Conservation (phyloP, 2,888 invertebrate species). For the Leptopilina drosophilae region DNA sequence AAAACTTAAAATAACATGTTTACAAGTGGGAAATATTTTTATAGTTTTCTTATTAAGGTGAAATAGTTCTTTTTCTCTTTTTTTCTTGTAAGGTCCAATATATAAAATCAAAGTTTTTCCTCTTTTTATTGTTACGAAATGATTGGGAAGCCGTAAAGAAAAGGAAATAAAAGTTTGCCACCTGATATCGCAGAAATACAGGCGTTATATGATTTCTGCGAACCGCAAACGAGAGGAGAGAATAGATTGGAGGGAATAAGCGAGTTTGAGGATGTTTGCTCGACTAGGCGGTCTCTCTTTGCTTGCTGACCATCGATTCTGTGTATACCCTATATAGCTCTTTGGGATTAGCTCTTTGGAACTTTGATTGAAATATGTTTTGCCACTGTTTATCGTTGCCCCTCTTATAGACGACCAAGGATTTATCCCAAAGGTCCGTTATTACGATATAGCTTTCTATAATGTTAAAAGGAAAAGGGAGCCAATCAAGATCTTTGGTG, state of each 20-base stretch:
- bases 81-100: neutral
- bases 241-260: slow-evolving; percentile 33
- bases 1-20: no score
- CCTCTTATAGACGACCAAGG: slow-evolving; percentile 53
- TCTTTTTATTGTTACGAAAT: neutral
- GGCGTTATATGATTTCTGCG: slow-evolving; percentile 32
- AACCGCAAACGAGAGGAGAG: slow-evolving; percentile 6
- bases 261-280: slow-evolving; percentile 33
- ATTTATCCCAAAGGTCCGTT: slow-evolving; percentile 62
- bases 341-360: slow-evolving; percentile 64
- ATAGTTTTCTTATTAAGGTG: neutral
- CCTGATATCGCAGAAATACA: slow-evolving; percentile 38
- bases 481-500: slow-evolving; percentile 33
- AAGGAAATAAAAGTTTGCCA: slow-evolving; percentile 22
- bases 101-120: neutral
- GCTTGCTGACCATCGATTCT: slow-evolving; percentile 52
- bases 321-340: slow-evolving; percentile 36
- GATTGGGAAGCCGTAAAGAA: slow-evolving; percentile 18
- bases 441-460: slow-evolving; percentile 55
- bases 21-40: neutral
- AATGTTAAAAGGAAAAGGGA: slow-evolving; percentile 27
- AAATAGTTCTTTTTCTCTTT: neutral
- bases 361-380: slow-evolving; percentile 74
- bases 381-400: slow-evolving; percentile 67
- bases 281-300: neutral